These are phyloP conservation scores for Mythimna impura DNA, from an alignment of 2,888 invertebrate genomes.

Conservation along the genomic window DNA sequence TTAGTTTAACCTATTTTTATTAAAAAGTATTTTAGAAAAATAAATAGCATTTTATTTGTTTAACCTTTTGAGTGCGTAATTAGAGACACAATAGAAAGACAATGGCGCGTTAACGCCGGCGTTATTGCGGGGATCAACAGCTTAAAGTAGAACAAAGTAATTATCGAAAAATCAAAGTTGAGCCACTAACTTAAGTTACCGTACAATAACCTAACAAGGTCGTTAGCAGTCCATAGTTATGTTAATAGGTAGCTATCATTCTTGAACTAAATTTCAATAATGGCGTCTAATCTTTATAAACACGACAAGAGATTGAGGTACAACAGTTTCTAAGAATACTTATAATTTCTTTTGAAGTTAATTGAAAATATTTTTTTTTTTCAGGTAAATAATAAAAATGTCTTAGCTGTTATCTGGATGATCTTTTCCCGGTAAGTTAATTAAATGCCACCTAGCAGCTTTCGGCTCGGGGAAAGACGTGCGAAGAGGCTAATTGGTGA, in stretches of 20 bases:
- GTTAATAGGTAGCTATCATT: constrained; percentile 15
- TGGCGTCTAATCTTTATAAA: neutral
- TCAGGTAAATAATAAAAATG: constrained; percentile 47
- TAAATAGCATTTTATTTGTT: too few relatives aligned
- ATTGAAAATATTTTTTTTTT: constrained; percentile 32
- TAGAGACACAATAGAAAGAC: too few relatives aligned
- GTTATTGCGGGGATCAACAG: too few relatives aligned
- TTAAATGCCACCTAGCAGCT: too few relatives aligned
- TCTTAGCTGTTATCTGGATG: neutral
- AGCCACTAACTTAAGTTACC: neutral
- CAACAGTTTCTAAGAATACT: neutral
- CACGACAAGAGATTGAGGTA: neutral
- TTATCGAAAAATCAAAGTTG: neutral
- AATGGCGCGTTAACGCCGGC: too few relatives aligned
- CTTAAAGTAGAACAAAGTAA: neutral
- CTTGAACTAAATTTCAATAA: constrained; percentile 14
- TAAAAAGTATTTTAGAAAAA: too few relatives aligned
- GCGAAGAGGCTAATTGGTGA: too few relatives aligned
- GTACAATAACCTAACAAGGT: constrained; percentile 10
- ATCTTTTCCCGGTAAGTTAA: constrained; percentile 30
- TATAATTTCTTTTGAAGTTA: neutral
- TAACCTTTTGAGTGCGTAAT: too few relatives aligned
- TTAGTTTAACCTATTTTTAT: too few relatives aligned
- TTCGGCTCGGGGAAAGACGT: too few relatives aligned
- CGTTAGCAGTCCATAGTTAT: neutral